Evolutionary conservation across 2,113 vertebrate genomes (phyloP), one percentile per base, ranked within the genome.

Genomic region (Platichthys stellatus): DNA sequence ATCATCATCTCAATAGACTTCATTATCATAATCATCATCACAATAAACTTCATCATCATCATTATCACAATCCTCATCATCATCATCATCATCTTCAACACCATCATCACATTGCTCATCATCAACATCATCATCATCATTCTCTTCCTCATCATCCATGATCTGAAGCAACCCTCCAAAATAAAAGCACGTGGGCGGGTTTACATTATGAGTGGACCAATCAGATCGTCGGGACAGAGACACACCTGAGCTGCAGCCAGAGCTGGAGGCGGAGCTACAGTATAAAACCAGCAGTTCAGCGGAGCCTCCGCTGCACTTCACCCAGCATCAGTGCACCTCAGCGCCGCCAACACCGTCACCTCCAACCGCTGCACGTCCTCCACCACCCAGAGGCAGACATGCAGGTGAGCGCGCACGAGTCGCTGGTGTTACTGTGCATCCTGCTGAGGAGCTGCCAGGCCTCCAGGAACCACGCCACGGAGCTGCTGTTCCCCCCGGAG

Each of bases 391-490:
- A 76, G 61, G 54, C 82, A 90, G 72, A 76, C 94, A 97, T 98
- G 97, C 90, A 95, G 81, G 90, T 94, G 84, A 91, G 92, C 80
- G 82, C 94, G 62, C 82, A 93, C 74, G 95, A 95, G 49, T 84
- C 91, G 79, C 64, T 97, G 73, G 72, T 96, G 71, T 71, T 97
- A 9, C 83, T 95, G 26, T 96, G 96, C 91, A 68, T 96, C 89
- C 93, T 96, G 45, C 89, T 96, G 74, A 94, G 92, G 93, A 96
- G 93, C 86, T 95, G 93, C 89, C 93, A 91, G 72, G 92, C 95
- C 88, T 95, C 97, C 83, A 96, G 97, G 92, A 99, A 98, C 80
- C 96, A 97, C 92, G 96, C 96, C 38, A 98, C 97, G 24, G 97
- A 98, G 93, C 94, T 96, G 63, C 94, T 97, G 63, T 96, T 96